Percentiles rank a stretch among this genome's conserved stretches.
These are phyloP conservation scores for Aspidiotus rigidus DNA, from an alignment of 2,888 invertebrate genomes.

Conservation along the genomic window DNA sequence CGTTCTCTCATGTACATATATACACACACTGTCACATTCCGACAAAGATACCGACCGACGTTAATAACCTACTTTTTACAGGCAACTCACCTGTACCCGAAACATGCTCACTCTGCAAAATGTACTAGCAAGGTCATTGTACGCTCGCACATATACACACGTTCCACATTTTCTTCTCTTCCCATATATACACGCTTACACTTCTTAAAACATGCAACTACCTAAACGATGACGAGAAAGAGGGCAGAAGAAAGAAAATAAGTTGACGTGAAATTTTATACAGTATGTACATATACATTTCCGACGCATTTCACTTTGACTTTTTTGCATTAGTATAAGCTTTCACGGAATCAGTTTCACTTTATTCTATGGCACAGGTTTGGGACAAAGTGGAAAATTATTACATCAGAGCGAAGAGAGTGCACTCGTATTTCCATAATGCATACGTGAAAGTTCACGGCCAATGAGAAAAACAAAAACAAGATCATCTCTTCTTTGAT, in stretches of 20 bases:
- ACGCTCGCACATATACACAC: constrained; percentile 6
- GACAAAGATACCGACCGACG: constrained; percentile 8
- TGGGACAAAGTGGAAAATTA: no score
- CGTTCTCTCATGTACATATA: no score
- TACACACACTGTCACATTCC: no score
- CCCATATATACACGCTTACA: background rate
- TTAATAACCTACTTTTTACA: constrained; percentile 29
- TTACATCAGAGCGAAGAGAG: background rate
- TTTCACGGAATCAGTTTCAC: constrained; percentile 5
- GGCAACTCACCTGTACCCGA: background rate
- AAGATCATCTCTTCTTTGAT: no score
- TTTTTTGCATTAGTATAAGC: constrained; percentile 6
- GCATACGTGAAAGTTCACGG: constrained; percentile 28
- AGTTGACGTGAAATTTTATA: constrained; percentile 9
- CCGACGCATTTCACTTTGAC: background rate
- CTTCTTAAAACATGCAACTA: background rate
- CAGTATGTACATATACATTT: background rate
- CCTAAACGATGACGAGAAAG: background rate
- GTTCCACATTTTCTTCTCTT: background rate
- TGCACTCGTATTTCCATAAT: constrained; percentile 9
- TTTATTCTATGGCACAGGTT: no score
- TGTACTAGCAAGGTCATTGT: constrained; percentile 5
- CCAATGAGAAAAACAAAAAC: constrained; percentile 1
- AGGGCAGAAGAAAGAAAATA: background rate
- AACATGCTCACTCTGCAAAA: background rate